Base-by-base conservation (phyloP, 92 coral and sea anemone genomes). In the Paramuricea clavata region DNA sequence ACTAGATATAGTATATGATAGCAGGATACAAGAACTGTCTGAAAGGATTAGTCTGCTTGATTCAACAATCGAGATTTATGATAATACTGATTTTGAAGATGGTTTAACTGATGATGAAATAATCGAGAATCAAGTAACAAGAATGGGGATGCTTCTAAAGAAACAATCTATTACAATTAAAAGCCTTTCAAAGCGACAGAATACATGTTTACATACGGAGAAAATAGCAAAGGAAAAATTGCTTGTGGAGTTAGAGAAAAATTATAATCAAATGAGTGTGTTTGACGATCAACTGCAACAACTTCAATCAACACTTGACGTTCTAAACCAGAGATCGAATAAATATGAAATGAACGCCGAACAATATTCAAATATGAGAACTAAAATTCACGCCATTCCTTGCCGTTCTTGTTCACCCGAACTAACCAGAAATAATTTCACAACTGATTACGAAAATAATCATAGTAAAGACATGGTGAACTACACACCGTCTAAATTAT, bases 81-180 rank as follows among this genome's bases (percentile, higher is more conserved):
- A 79, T 59, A 79, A 79, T 61, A 79, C 50, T 30, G 84, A 79
- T 23, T 35, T 61, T 59, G 84, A 79, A 57, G 84, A 79, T 33
- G 84, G 84, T 15, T 35, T 79, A 41, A 54, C 71, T 5, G 73
- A 79, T 6, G 84, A 79, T n/a, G 84, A 79, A 61, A 79, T 79
- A 61, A 27, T 60, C 21, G 84, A 79, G 56, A 79, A 79, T 41
- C 84, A 79, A 57, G 25, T 79, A 41, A 79, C 84, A 79, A 41
- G 84, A 59, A 35, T 79, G 72, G 84, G 84, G 7, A 44, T 79
- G 28, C 84, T 79, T 8, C 52, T 79, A 1, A 79, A 57, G 73
- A 79, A 79, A 79, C 84, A 79, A 57, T 79, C 72, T 4, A 34
- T 12, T 5, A 61, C 44, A 60, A 44, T 79, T 57, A 49, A 39